These are phyloP conservation scores for Hippocampus abdominalis DNA, from an alignment of 2,113 vertebrate species.

Conservation along the genomic window DNA sequence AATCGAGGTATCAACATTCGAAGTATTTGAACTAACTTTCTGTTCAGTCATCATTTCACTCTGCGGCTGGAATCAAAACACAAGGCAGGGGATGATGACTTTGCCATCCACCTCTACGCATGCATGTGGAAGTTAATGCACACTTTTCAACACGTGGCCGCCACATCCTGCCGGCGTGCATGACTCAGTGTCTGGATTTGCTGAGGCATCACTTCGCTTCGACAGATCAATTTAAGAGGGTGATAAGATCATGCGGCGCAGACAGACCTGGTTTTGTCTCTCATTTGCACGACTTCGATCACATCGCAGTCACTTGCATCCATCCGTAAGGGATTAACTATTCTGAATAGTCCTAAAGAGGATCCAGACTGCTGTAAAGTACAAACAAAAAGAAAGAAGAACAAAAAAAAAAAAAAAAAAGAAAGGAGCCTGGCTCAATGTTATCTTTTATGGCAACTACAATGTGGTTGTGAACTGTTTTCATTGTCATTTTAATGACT, in stretches of 20 bases:
- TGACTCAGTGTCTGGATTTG: constrained; percentile 36
- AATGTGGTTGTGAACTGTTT: no score
- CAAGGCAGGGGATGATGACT: constrained; percentile 19
- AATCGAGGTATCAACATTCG: not conserved
- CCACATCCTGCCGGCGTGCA: constrained; percentile 23
- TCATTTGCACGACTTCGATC: not conserved
- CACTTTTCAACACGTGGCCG: constrained; percentile 19
- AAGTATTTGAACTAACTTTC: constrained; percentile 2
- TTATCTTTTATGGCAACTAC: no score
- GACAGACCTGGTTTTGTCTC: not conserved
- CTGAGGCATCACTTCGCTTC: constrained; percentile 30
- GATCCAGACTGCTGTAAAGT: not conserved
- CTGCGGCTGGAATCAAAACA: constrained; percentile 11
- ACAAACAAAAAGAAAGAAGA: not conserved
- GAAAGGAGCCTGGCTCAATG: no score
- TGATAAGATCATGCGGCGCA: constrained; percentile 6
- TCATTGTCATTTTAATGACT: no score
- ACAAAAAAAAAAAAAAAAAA: no score
- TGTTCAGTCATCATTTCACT: constrained; percentile 22
- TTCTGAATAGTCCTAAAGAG: not conserved
- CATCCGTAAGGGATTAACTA: not conserved
- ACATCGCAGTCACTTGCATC: not conserved
- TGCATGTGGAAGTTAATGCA: constrained; percentile 16
- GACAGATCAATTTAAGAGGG: not conserved
- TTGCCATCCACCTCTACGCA: constrained; percentile 6